Conservation (phyloP, 2,113 vertebrate species). For the Ctenomys sociabilis region DNA sequence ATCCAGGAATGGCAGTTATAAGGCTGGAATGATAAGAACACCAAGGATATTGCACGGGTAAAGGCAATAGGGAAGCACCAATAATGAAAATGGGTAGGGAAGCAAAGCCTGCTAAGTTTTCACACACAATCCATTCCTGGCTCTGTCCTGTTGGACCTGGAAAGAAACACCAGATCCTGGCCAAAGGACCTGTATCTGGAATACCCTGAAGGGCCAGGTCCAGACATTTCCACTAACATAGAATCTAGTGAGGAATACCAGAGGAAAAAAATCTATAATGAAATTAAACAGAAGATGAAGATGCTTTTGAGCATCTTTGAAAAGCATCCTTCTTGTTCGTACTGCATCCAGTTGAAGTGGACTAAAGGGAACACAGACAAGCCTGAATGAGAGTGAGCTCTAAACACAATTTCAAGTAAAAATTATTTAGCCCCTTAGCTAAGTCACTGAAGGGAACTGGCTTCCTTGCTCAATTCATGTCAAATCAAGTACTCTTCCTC, state of each 20-base stretch:
- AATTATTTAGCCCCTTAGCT: background rate
- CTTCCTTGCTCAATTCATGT: background rate
- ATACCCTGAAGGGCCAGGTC: background rate
- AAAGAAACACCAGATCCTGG: background rate
- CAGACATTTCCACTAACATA: background rate
- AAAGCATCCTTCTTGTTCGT: background rate
- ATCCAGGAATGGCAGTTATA: background rate
- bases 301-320: background rate
- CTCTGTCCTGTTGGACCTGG: background rate
- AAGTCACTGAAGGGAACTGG: constrained; percentile 2
- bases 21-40: background rate
- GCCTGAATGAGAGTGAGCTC: constrained; percentile 23
- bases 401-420: constrained; percentile 23
- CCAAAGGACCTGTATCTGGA: background rate
- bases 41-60: background rate
- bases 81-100: background rate
- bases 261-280: background rate
- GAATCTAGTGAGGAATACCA: background rate
- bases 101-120: background rate
- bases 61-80: background rate
- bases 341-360: background rate
- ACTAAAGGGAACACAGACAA: background rate
- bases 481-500: constrained; percentile 24
- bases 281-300: background rate
- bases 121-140: background rate